A percentile compares a stretch with the other conserved stretches of the same genome.
These are phyloP conservation scores for Agapornis roseicollis DNA, from an alignment of 2,113 vertebrate species.

Conservation along the genomic window DNA sequence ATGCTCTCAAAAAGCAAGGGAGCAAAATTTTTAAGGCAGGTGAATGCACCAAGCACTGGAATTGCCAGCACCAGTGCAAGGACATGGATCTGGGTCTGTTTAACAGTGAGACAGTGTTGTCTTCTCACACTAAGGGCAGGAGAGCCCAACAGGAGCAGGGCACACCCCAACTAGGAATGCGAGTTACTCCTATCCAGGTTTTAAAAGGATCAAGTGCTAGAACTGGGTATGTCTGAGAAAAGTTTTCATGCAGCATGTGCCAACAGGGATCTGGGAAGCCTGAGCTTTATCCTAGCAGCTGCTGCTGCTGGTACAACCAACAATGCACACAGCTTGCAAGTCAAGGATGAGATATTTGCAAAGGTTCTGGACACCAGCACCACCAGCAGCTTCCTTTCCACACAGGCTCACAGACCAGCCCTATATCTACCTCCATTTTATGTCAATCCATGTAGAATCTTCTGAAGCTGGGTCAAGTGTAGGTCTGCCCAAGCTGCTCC, in stretches of 20 bases:
- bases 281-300: rapidly evolving
- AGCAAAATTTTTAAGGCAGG: background rate
- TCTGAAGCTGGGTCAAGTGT: background rate
- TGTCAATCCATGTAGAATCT: background rate
- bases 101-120: background rate
- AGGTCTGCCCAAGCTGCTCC: background rate
- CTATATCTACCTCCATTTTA: background rate
- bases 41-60: background rate
- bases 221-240: background rate
- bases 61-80: background rate
- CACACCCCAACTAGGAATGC: rapidly evolving
- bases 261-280: background rate
- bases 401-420: background rate
- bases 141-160: background rate
- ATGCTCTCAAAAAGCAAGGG: background rate
- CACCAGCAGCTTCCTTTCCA: background rate
- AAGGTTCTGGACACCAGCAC: background rate
- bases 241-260: too few species aligned
- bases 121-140: background rate
- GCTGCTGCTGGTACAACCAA: rapidly evolving
- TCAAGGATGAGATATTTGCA: background rate
- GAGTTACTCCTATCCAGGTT: background rate
- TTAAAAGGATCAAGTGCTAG: background rate
- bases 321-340: background rate
- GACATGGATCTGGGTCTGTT: background rate